Conservation (phyloP, 2,797 vertebrate genomes). For the Eutrigla gurnardus region DNA sequence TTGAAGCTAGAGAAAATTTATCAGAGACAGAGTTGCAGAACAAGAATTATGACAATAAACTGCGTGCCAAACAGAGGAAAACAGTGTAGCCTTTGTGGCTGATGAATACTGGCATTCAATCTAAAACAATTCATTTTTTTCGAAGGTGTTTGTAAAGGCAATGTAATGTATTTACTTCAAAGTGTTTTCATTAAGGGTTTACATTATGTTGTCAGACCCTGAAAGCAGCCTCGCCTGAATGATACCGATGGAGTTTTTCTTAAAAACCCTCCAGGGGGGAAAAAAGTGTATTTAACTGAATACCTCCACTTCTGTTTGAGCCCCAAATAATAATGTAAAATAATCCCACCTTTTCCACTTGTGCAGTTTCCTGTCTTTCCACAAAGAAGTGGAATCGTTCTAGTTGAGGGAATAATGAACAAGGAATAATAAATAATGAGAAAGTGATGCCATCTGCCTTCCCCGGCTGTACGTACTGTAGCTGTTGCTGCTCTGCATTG, state of each 20-base stretch:
- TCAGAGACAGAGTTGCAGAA: background rate
- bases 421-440: conserved; percentile 17
- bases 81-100: background rate
- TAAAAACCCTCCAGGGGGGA: background rate
- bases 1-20: background rate
- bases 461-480: background rate
- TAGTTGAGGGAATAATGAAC: conserved; percentile 35
- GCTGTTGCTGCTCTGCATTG: conserved; percentile 29
- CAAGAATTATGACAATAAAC: background rate
- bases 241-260: background rate
- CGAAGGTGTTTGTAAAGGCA: background rate
- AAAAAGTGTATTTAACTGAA: background rate
- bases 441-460: conserved; percentile 1
- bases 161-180: background rate
- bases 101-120: background rate
- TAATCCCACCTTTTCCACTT: conserved; percentile 4
- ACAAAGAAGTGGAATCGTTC: background rate
- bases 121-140: background rate
- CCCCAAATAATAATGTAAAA: background rate
- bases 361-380: conserved; percentile 33
- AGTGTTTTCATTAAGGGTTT: background rate
- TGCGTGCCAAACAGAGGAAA: background rate
- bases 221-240: background rate
- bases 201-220: background rate
- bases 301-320: background rate